These are phyloP conservation scores for Myotis findleyi DNA, from an alignment of 2,797 vertebrate genomes.

Conservation along the genomic window DNA sequence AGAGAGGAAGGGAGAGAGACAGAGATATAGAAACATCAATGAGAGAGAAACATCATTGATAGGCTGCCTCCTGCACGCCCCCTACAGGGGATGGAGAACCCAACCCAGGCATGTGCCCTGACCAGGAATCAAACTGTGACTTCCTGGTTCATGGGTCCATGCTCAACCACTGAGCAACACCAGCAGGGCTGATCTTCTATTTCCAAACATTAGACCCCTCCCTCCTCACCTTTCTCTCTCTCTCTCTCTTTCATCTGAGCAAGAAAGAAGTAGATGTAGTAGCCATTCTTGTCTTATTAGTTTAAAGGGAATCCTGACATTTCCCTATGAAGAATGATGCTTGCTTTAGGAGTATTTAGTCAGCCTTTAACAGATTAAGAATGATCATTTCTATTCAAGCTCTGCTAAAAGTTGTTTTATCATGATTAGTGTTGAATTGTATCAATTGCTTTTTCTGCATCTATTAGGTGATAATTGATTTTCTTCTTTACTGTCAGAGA, in stretches of 20 bases:
- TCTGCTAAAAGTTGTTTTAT: slow-evolving; percentile 2
- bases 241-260: not conserved
- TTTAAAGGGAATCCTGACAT: slow-evolving; percentile 1
- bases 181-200: not conserved
- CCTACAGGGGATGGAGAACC: too few species aligned
- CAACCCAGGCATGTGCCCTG: too few species aligned
- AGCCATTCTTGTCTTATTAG: not conserved
- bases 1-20: too few species aligned
- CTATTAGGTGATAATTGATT: slow-evolving; percentile 34
- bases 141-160: too few species aligned
- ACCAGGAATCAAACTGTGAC: too few species aligned
- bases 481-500: slow-evolving; percentile 37
- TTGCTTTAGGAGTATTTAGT: slow-evolving; percentile 13
- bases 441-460: slow-evolving; percentile 2
- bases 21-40: too few species aligned
- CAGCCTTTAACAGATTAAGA: not conserved
- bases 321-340: not conserved
- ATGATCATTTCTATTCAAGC: slow-evolving; percentile 29
- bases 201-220: not conserved
- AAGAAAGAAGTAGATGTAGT: not conserved
- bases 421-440: slow-evolving; percentile 4
- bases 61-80: too few species aligned
- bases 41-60: too few species aligned
- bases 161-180: not conserved
- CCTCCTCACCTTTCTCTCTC: not conserved